A percentile compares a stretch with the other conserved stretches of the same genome.
phyloP scores from a whole-genome alignment of 2,113 vertebrate genomes.

The Pithys albifrons region DNA sequence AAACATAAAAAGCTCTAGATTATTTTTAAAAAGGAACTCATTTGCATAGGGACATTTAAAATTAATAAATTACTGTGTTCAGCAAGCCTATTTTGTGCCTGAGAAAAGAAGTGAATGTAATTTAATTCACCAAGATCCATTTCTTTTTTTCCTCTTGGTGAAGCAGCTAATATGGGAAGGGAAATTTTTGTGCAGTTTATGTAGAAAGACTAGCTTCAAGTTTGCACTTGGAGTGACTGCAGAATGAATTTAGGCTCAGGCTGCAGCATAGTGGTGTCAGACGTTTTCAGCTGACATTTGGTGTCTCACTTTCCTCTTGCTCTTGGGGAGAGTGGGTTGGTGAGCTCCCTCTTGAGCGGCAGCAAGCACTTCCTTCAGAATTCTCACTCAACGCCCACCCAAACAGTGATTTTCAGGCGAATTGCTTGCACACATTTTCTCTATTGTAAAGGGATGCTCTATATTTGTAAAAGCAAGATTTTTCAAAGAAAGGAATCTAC shows the following conservation, averaged over 20 bases:
- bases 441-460: not conserved
- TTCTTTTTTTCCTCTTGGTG: not conserved
- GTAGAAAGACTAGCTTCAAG: not conserved
- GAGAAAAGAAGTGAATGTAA: constrained; percentile 40
- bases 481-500: not conserved
- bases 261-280: constrained; percentile 16
- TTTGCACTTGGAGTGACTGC: not conserved
- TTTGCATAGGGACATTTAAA: constrained; percentile 71
- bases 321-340: constrained; percentile 8
- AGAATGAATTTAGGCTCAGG: not conserved
- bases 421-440: not conserved
- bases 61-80: constrained; percentile 60
- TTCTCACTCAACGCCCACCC: constrained; percentile 2
- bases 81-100: constrained; percentile 62
- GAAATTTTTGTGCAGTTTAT: not conserved
- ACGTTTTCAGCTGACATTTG: constrained; percentile 28
- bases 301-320: not conserved
- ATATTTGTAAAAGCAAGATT: not conserved
- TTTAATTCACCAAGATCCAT: constrained; percentile 52
- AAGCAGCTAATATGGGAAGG: constrained; percentile 8
- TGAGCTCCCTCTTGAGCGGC: constrained; percentile 10
- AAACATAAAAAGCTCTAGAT: constrained; percentile 51
- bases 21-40: constrained; percentile 69
- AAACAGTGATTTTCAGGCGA: not conserved
- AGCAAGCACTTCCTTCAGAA: constrained; percentile 10